Base-by-base conservation (phyloP, 1,140 invertebrate species). In the Calycopis cecrops region DNA sequence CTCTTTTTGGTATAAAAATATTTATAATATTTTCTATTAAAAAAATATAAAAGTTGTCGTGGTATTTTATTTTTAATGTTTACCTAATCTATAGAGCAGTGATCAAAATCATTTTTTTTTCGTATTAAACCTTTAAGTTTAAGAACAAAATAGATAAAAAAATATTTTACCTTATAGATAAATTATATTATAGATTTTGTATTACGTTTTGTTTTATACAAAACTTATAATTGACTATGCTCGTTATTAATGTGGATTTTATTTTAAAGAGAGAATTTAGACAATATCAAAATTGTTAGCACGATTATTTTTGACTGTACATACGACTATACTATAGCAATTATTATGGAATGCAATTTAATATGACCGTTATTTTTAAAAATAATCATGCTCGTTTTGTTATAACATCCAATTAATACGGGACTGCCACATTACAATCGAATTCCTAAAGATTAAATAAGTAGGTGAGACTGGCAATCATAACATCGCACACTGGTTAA, bases 251-350 rank as follows among this genome's bases (percentile, higher is more conserved):
- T n/a, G 21, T 28, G 21, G 2, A 6, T 28, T 28, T 28, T 28
- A 28, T 28, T 3, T 28, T 48, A 44, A 33, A 18, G 55, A 57
- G 48, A 63, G 61, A 62, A 57, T 61, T 59, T 59, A 9, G 52
- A 58, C 34, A 52, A 37, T 33, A 50, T 44, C 16, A 35, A 28
- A 28, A 28, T 28, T 28, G 21, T 28, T 50, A 16, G 40, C 40
- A 44, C 16, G 40, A 44, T 44, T 44, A 44, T 44, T 44, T 44
- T 44, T 44, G 21, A 28, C 21, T 28, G 21, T 44, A 44, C 14
- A 12, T 17, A 12, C 17, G 12, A 17, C 40, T 44, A 0, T 44
- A 3, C 11, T n/a, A 16, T 14, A 17, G 40, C 9, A 9, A 44
- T 44, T 17, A 28, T 28, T 28, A 28, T 2, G 21, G 6, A 44